Conservation (phyloP, 1,140 invertebrate genomes). For the Mizuhopecten yessoensis region DNA sequence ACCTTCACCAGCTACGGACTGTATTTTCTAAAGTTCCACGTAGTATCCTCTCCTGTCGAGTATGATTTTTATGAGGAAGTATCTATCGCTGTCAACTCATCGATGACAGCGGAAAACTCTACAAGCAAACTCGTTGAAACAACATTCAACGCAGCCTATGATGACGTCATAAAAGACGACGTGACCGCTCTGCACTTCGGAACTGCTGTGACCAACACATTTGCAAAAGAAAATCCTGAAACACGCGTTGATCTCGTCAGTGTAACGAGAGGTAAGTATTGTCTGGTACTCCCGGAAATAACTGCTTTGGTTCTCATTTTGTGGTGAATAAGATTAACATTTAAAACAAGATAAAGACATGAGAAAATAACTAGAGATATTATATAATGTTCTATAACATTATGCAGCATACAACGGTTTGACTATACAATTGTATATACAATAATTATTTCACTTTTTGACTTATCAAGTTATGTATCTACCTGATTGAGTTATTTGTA, state of each 20-base stretch:
- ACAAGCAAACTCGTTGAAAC: neutral
- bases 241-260: neutral
- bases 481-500: too few species aligned
- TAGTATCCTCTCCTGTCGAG: slow-evolving; percentile 63
- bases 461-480: too few species aligned
- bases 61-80: slow-evolving; percentile 55
- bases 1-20: slow-evolving; percentile 60
- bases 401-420: too few species aligned
- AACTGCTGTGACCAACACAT: neutral
- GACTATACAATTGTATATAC: too few species aligned
- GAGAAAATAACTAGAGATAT: too few species aligned
- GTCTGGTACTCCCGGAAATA: too few species aligned
- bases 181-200: neutral
- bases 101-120: neutral
- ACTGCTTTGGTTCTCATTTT: too few species aligned
- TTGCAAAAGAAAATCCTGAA: neutral
- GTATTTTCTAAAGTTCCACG: slow-evolving; percentile 61
- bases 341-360: too few species aligned
- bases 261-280: neutral
- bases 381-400: too few species aligned
- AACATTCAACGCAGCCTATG: neutral
- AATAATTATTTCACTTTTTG: too few species aligned
- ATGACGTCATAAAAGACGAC: neutral
- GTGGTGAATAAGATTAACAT: too few species aligned
- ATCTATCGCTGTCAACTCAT: neutral